Base-by-base conservation (phyloP, 2,797 vertebrate genomes). In the Chaunax sp. region DNA sequence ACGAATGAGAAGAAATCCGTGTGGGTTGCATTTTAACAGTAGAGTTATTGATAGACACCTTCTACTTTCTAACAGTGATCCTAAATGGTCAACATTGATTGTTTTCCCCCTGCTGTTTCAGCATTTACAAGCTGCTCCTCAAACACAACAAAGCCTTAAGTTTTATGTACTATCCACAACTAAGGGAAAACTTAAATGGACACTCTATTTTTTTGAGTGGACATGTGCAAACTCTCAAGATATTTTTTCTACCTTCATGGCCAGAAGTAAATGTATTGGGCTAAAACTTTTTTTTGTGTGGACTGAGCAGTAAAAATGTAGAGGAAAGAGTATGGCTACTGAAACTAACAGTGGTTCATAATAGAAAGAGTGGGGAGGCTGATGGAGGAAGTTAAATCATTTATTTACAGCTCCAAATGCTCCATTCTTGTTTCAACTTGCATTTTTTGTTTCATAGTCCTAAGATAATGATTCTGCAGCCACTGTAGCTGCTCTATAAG, bases 31-130 rank as follows among this genome's bases (percentile, higher is more conserved):
- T 70, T 66, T 71, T 47, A 58, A 64, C 20, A 57, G 20, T 20
- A 15, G 19, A 61, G 63, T 38, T 22, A 47, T 19, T 37, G 19
- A 70, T 51, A 10, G 54, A 28, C 33, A 40, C 35, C 56, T 54
- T 77, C 8, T 62, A 47, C 47, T 64, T 57, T 56, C 53, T 35
- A 56, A 43, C 26, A 58, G 43, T 0, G 16, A 55, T 26, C 23
- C 25, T 72, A 79, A 64, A 74, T 75, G 54, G 64, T 51, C 30
- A 64, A 11, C 11, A 46, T 10, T 44, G 67, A 82, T 70, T 75
- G 52, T 26, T 68, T 52, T 15, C 33, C 2, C 38, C 6, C 12
- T 11, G 0, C 38, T 45, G 25, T 28, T 64, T 69, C 7, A 26
- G 23, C 15, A 30, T 46, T 66, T 25, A 54, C 25, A 40, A 44